Evolutionary conservation across 1,140 invertebrate genomes (phyloP).

Genomic region (Anastatus disparis): DNA sequence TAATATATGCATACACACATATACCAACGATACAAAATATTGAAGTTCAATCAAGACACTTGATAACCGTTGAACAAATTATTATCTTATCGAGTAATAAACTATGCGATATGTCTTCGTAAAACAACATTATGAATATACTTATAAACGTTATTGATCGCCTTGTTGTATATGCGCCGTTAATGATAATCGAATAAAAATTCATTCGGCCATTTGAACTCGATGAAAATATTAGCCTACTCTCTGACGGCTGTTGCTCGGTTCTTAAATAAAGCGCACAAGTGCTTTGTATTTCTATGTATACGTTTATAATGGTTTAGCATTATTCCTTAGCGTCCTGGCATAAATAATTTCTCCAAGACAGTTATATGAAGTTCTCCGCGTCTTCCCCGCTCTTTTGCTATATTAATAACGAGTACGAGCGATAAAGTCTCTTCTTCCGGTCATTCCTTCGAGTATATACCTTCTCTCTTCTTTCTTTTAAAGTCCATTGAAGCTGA

Average conservation of each 20-base stretch:
- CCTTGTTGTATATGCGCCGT: not conserved
- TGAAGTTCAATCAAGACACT: no score
- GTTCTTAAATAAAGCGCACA: not conserved
- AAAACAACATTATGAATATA: not conserved
- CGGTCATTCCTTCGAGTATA: slow-evolving; percentile 6
- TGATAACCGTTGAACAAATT: no score
- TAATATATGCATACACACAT: no score
- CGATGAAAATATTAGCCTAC: slow-evolving; percentile 22
- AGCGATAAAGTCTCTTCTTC: slow-evolving; percentile 37
- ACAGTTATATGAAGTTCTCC: slow-evolving; percentile 42
- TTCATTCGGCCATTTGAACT: slow-evolving; percentile 12
- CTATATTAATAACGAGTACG: slow-evolving; percentile 39
- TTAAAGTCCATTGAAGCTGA: not conserved
- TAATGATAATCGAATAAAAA: slow-evolving; percentile 26
- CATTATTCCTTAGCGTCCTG: not conserved
- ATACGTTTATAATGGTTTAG: no score
- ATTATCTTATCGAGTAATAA: slow-evolving; percentile 14
- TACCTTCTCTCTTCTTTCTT: not conserved
- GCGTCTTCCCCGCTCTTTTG: slow-evolving; percentile 36
- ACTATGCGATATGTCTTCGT: not conserved
- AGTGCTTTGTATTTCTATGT: slow-evolving; percentile 3
- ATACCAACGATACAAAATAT: no score
- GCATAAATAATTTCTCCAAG: slow-evolving; percentile 32
- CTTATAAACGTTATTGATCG: slow-evolving; percentile 4
- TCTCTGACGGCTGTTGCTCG: not conserved